A percentile compares a stretch with the other conserved stretches of the same genome.
phyloP scores from a whole-genome alignment of 2,797 vertebrate genomes.

The Apogon hyalosoma region DNA sequence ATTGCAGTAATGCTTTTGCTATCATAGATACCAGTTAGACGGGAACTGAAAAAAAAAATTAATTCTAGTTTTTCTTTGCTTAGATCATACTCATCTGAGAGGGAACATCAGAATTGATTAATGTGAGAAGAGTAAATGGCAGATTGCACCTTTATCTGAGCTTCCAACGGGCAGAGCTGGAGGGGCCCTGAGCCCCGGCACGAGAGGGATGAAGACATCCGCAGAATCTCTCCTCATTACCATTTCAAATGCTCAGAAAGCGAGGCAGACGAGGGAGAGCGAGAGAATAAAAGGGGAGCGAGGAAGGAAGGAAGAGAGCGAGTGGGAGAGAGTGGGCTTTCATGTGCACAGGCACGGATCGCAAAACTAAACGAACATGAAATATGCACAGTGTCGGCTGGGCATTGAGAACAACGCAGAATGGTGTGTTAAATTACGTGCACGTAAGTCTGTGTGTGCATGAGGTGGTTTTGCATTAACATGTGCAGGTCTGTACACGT shows the following conservation, averaged over 20 bases:
- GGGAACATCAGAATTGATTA: conserved; percentile 63
- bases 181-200: conserved; percentile 64
- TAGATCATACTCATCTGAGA: conserved; percentile 52
- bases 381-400: conserved; percentile 78
- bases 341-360: conserved; percentile 82
- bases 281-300: conserved; percentile 67
- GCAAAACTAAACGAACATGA: conserved; percentile 84
- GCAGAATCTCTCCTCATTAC: conserved; percentile 82
- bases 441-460: conserved; percentile 19
- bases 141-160: conserved; percentile 78
- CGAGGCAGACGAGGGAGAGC: conserved; percentile 70
- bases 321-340: conserved; percentile 74
- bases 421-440: conserved; percentile 48
- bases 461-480: conserved; percentile 32
- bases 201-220: conserved; percentile 81
- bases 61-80: conserved; percentile 38
- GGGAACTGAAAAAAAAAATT: conserved; percentile 41
- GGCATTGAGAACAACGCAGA: conserved; percentile 51
- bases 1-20: conserved; percentile 11
- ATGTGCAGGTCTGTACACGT: conserved; percentile 43
- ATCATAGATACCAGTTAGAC: conserved; percentile 16
- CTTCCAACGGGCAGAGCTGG: conserved; percentile 70
- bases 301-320: conserved; percentile 52
- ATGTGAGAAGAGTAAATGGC: conserved; percentile 71
- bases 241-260: conserved; percentile 82